phyloP scores from a whole-genome alignment of 2,113 vertebrate species.

The Phoenicopterus ruber region DNA sequence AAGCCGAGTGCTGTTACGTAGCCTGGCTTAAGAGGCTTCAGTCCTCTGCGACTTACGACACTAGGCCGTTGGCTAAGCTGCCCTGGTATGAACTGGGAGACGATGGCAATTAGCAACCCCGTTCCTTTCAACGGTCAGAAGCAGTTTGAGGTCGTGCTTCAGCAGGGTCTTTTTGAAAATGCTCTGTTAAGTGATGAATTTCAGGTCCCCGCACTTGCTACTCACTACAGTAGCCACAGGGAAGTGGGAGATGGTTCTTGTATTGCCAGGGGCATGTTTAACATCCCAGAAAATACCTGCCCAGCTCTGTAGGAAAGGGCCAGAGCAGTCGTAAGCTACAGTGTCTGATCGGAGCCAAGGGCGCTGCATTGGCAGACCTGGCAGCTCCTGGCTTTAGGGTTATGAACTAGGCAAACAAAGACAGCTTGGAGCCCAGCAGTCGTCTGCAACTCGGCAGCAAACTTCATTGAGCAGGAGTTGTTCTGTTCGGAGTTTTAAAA shows the following conservation, averaged over 20 bases:
- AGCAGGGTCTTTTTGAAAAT: neutral
- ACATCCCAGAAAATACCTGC: neutral
- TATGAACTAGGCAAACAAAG: neutral
- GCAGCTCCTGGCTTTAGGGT: neutral
- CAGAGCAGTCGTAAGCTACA: neutral
- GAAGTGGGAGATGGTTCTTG: no score
- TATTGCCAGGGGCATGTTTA: neutral
- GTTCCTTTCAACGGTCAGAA: neutral
- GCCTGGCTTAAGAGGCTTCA: neutral
- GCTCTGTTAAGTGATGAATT: neutral
- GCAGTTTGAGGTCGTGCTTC: neutral
- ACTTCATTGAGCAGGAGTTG: neutral
- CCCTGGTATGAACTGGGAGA: neutral
- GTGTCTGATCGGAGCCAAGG: neutral
- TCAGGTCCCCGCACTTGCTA: neutral
- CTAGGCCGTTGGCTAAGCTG: neutral
- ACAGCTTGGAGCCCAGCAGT: neutral
- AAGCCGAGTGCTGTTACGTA: neutral
- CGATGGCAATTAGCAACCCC: accelerated
- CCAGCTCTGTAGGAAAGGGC: neutral
- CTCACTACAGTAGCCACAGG: neutral
- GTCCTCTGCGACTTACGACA: neutral
- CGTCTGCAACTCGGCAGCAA: neutral
- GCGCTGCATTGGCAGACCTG: neutral
- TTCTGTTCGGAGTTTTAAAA: neutral